A percentile compares a stretch with the other conserved stretches of the same genome.
Evolutionary conservation across 2,113 vertebrate species (phyloP).

Genomic region (Aramus guarauna): DNA sequence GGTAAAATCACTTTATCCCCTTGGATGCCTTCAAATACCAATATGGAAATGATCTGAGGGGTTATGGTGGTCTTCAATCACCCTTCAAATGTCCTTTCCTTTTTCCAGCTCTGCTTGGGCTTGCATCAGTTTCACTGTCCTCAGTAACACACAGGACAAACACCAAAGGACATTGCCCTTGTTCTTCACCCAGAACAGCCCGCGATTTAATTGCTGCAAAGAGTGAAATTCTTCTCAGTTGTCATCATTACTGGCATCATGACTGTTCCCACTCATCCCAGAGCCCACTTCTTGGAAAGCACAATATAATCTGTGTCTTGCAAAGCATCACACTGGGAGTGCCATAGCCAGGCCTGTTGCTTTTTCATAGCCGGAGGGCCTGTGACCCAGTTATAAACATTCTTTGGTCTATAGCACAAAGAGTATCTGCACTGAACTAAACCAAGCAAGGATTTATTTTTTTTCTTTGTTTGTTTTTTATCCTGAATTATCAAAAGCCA

Average conservation of each 20-base stretch:
- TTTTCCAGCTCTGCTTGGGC: neutral
- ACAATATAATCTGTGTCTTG: neutral
- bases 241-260: rapidly evolving
- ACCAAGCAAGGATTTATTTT: neutral
- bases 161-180: neutral
- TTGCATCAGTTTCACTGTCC: neutral
- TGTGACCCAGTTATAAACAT: neutral
- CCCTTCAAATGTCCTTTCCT: neutral
- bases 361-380: neutral
- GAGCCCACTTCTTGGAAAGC: neutral
- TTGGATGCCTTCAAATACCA: neutral
- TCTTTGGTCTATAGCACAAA: neutral
- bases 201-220: neutral
- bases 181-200: neutral
- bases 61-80: neutral
- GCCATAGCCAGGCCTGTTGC: neutral
- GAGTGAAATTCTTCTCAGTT: neutral
- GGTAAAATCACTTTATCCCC: neutral
- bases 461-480: neutral
- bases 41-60: neutral
- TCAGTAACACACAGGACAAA: neutral
- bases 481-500: neutral
- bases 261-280: neutral
- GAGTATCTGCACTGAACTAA: neutral
- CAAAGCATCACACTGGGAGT: neutral